Evolutionary conservation across 2,113 vertebrate genomes (phyloP), one percentile per base, ranked within the genome.

Genomic region (Melospiza melodia): DNA sequence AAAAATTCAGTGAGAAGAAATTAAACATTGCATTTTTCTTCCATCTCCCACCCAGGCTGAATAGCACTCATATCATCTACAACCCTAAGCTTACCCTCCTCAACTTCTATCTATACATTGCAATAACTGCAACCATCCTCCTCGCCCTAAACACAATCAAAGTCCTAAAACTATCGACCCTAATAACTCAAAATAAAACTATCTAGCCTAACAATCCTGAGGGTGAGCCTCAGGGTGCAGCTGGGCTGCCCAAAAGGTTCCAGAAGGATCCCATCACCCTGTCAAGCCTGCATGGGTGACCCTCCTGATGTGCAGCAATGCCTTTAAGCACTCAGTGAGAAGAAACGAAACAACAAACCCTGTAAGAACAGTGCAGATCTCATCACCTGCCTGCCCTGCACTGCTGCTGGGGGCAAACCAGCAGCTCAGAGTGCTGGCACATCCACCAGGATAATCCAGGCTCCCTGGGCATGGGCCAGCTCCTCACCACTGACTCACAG

Each of bases 221-320:
- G 13, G 49, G 49, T 48, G 5, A 43, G 41, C 15, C 58, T 37
- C 52, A 69, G 58, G 15, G n/a, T 5, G 12, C 46, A 48, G 16
- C 74, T 75, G 71, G n/a, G 28, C 25, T 9, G 33, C 27, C 30
- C 57, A 37, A 16, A 62, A 20, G 15, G 12, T 37, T 65, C 30
- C 57, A 58, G 72, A 51, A 80, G 27, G 39, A 65, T 52, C 27
- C 27, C 41, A 8, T 6, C 79, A 57, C 6, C 39, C 54, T 61
- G 27, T 2, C 46, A 25, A 15, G 12, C 1, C n/a, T 5, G 48
- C 22, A 21, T 46, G 20, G n/a, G 21, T 76, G 54, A 81, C 68
- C 15, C 15, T 18, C 27, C 8, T 49, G 46, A 25, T 0, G 0
- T 11, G 54, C 55, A 84, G 25, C 46, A 31, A 30, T 4, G 8